These are phyloP conservation scores for Sinocyclocheilus rhinocerous DNA, from an alignment of 2,113 vertebrate species.

Conservation along the genomic window DNA sequence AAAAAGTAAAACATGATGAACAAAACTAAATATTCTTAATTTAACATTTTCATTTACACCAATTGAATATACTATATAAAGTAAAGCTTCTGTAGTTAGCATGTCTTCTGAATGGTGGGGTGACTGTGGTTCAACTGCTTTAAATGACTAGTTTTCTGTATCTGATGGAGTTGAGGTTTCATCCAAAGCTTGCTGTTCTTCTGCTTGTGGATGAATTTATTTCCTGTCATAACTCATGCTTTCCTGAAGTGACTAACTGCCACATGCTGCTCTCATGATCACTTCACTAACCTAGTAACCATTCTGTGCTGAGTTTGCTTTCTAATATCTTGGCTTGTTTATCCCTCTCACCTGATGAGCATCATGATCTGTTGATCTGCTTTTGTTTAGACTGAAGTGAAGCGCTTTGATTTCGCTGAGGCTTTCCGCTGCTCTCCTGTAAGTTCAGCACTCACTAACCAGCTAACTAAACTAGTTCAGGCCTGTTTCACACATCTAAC, in stretches of 20 bases:
- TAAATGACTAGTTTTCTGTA: no score
- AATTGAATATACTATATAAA: no score
- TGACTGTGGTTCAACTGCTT: no score
- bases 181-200: background rate
- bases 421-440: slow-evolving; percentile 61
- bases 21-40: no score
- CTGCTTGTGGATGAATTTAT: background rate
- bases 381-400: slow-evolving; percentile 69
- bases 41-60: no score
- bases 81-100: no score
- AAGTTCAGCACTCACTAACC: slow-evolving; percentile 60
- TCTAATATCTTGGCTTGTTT: background rate
- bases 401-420: slow-evolving; percentile 70
- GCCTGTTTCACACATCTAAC: background rate
- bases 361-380: slow-evolving; percentile 53
- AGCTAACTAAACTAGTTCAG: background rate
- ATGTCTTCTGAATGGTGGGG: no score
- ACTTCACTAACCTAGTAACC: background rate
- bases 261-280: background rate
- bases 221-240: background rate
- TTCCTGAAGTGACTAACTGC: background rate
- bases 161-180: background rate
- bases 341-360: slow-evolving; percentile 46
- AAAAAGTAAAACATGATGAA: no score
- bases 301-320: slow-evolving; percentile 25